Evolutionary conservation across 2,888 invertebrate species (phyloP).

Genomic region (Orthosia gracilis): DNA sequence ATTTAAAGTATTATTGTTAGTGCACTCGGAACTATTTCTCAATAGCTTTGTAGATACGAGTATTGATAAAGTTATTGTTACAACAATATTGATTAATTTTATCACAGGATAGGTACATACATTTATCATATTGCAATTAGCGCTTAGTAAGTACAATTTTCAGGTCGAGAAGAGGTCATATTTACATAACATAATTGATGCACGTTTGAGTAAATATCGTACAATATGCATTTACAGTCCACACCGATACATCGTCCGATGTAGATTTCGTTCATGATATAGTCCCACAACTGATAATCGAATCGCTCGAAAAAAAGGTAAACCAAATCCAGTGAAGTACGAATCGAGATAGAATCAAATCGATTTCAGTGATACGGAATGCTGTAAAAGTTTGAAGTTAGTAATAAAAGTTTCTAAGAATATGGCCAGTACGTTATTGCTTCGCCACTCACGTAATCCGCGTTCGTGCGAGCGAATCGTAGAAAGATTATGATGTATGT

Average conservation of each 20-base stretch:
- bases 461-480: conserved; percentile 33
- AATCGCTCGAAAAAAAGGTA: conserved; percentile 18
- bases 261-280: conserved; percentile 19
- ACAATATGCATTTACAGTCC: conserved; percentile 22
- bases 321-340: conserved; percentile 15
- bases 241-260: not conserved
- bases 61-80: conserved; percentile 17
- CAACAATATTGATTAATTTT: conserved; percentile 16
- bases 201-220: conserved; percentile 39
- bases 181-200: conserved; percentile 36
- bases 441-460: conserved; percentile 42
- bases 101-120: conserved; percentile 1
- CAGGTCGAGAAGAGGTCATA: conserved; percentile 32
- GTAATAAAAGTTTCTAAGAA: conserved; percentile 51
- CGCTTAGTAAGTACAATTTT: conserved; percentile 11
- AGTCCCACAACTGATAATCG: conserved; percentile 24
- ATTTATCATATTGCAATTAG: conserved; percentile 12
- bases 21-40: conserved; percentile 31
- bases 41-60: conserved; percentile 15
- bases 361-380: conserved; percentile 42
- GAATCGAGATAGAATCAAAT: conserved; percentile 43
- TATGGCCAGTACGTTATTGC: conserved; percentile 31
- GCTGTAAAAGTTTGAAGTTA: conserved; percentile 43
- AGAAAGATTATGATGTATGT: conserved; percentile 29
- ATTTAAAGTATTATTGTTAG: conserved; percentile 42